Evolutionary conservation across 2,888 invertebrate genomes (phyloP).

Genomic region (Nomada hirtipes): DNA sequence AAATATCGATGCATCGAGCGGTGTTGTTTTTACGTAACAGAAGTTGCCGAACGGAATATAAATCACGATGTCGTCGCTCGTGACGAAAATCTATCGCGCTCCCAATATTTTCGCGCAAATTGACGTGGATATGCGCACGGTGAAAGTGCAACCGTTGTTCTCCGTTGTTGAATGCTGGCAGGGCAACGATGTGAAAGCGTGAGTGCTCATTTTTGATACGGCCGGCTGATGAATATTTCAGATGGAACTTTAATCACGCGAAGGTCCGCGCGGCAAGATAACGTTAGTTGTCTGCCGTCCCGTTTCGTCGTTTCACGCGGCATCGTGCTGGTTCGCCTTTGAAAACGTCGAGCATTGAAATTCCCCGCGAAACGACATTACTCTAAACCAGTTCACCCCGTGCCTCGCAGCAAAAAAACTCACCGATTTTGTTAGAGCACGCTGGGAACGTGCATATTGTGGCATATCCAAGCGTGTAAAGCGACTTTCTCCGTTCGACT

Average conservation of each 20-base stretch:
- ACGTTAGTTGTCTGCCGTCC: slow-evolving; percentile 14
- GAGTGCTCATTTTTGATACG: slow-evolving; percentile 23
- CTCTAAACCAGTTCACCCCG: background rate
- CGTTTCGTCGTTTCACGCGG: slow-evolving; percentile 1
- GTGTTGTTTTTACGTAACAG: background rate
- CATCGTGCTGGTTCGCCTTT: slow-evolving; percentile 6
- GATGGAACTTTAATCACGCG: slow-evolving; percentile 41
- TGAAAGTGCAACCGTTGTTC: slow-evolving; percentile 29
- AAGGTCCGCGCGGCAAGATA: slow-evolving; percentile 19
- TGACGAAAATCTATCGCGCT: background rate
- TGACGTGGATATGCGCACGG: background rate
- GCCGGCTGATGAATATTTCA: slow-evolving; percentile 36
- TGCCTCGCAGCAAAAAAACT: background rate
- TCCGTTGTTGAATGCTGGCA: background rate
- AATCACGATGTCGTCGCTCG: background rate
- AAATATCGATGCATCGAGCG: background rate
- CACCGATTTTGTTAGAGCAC: background rate
- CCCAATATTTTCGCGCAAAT: slow-evolving; percentile 28
- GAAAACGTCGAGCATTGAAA: slow-evolving; percentile 29
- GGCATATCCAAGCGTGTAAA: no score
- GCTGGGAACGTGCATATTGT: background rate
- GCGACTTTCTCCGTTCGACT: no score
- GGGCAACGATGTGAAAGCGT: slow-evolving; percentile 12
- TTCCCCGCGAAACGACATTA: slow-evolving; percentile 17
- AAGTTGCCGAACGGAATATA: background rate